These are phyloP conservation scores for Meda fulgida DNA, from an alignment of 2,797 vertebrate species.

Conservation along the genomic window DNA sequence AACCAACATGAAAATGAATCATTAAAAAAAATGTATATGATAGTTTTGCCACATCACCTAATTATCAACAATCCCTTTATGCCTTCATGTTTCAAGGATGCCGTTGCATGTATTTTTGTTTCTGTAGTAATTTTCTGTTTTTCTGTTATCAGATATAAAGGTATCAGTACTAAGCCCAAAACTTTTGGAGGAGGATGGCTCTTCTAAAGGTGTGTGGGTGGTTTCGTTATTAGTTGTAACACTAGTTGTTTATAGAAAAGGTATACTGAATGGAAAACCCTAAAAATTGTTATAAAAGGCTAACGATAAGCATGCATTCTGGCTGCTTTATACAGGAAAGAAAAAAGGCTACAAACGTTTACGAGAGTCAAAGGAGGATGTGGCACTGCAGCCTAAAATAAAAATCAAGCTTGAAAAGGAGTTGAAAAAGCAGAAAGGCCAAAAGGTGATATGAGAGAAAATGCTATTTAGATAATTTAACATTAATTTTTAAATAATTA, in stretches of 20 bases:
- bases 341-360: conserved; percentile 77
- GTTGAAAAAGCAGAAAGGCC: conserved; percentile 61
- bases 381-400: conserved; percentile 68
- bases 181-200: conserved; percentile 16
- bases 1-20: neutral
- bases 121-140: neutral
- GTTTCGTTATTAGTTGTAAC: conserved; percentile 6
- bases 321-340: conserved; percentile 44
- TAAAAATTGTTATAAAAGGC: neutral
- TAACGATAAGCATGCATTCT: neutral
- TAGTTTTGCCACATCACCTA: neutral
- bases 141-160: conserved; percentile 36
- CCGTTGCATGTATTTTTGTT: neutral
- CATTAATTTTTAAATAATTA: neutral
- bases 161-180: conserved; percentile 21
- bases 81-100: neutral
- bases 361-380: conserved; percentile 69
- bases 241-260: neutral
- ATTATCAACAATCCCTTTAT: neutral
- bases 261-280: neutral
- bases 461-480: neutral
- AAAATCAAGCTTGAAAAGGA: conserved; percentile 66
- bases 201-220: conserved; percentile 50
- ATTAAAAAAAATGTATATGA: neutral
- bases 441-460: conserved; percentile 38